A percentile compares a stretch with the other conserved stretches of the same genome.
Conservation (phyloP, 2,888 invertebrate species). For the Caenorhabditis macrosperma region DNA sequence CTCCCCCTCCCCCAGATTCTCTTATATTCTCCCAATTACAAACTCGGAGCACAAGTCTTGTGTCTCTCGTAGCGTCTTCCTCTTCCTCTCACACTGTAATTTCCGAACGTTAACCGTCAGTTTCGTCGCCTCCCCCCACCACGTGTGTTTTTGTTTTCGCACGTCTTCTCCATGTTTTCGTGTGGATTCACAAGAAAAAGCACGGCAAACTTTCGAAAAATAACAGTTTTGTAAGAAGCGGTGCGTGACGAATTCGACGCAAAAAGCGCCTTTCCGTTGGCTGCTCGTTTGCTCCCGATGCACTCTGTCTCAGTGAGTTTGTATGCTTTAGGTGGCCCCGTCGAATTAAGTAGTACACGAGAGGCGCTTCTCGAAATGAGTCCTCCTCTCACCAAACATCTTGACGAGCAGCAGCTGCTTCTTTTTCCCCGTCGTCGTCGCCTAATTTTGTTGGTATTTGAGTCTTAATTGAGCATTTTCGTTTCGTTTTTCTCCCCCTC, state of each 20-base stretch:
- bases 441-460: slow-evolving; percentile 37
- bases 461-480: slow-evolving; percentile 45
- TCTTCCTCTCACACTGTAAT: slow-evolving; percentile 15
- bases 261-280: neutral
- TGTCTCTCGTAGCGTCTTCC: neutral
- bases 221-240: too few relatives aligned
- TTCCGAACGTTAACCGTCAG: slow-evolving; percentile 28
- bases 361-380: neutral
- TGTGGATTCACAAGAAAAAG: too few relatives aligned
- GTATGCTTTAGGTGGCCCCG: slow-evolving; percentile 1
- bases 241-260: too few relatives aligned
- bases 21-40: slow-evolving; percentile 41
- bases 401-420: slow-evolving; percentile 18
- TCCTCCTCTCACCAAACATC: slow-evolving; percentile 36
- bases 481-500: neutral
- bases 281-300: neutral
- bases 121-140: slow-evolving; percentile 10
- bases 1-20: slow-evolving; percentile 10
- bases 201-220: too few relatives aligned
- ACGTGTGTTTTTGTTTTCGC: slow-evolving; percentile 10
- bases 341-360: slow-evolving; percentile 11
- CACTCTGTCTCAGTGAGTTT: slow-evolving; percentile 1
- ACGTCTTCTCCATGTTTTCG: too few relatives aligned
- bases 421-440: neutral
- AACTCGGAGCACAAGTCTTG: too few relatives aligned